Evolutionary conservation across 2,888 invertebrate genomes (phyloP).

Genomic region (Ochropleura plecta): DNA sequence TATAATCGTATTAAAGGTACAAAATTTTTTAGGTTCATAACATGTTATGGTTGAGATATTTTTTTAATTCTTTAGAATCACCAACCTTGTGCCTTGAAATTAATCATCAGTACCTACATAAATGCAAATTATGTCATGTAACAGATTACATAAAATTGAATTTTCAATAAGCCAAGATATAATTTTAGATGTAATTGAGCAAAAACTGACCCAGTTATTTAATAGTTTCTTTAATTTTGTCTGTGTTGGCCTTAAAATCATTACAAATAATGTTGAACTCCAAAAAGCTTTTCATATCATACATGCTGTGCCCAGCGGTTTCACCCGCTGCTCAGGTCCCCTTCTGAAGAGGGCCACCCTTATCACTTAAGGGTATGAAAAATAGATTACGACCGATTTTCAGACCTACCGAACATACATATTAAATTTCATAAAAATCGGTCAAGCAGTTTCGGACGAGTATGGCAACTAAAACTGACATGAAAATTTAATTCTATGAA

Average conservation of each 20-base stretch:
- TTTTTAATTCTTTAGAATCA: slow-evolving; percentile 22
- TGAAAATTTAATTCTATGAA: background rate
- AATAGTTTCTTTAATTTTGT: background rate
- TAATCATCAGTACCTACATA: slow-evolving; percentile 3
- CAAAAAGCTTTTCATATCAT: background rate
- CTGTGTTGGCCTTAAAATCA: background rate
- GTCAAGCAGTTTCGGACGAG: no score
- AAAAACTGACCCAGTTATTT: background rate
- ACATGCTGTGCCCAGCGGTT: background rate
- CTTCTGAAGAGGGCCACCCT: no score
- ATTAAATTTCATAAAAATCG: no score
- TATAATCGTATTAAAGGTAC: slow-evolving; percentile 61
- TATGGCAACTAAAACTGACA: no score
- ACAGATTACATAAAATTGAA: background rate
- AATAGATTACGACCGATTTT: no score
- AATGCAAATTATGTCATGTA: slow-evolving; percentile 1
- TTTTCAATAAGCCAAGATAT: background rate
- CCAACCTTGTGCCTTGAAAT: slow-evolving; percentile 38
- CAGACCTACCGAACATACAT: no score
- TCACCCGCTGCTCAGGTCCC: no score
- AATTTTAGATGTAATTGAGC: background rate
- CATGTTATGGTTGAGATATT: background rate
- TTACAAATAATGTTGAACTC: accelerated
- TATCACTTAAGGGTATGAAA: no score
- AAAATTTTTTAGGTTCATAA: slow-evolving; percentile 30